Base-by-base conservation (phyloP, 2,113 vertebrate species). In the Dasyprocta punctata region DNA sequence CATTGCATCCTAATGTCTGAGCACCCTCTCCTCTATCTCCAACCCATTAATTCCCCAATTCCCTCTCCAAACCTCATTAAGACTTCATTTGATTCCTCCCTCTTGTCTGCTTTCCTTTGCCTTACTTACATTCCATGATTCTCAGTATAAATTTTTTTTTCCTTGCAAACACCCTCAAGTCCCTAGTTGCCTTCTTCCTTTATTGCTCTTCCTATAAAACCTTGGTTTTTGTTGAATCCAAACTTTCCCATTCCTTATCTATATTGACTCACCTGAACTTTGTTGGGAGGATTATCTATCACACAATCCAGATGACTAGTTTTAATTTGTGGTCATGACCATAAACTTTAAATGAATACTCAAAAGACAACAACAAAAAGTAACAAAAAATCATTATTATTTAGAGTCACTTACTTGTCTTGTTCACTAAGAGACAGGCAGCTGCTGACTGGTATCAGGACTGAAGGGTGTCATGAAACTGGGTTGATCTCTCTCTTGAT, bases 281-380 rank as follows among this genome's bases (percentile, higher is more conserved):
- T 69, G 7, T n/a, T 86, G 38, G 49, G 30, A 91, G 71, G 61
- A 56, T 20, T 16, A 47, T 33, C 60, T 10, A 47, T n/a, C 65
- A 44, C 28, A 83, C 47, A 89, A 69, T 8, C 38, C 83, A 78
- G 19, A 38, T 38, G 63, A 67, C 41, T 87, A 28, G 5, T 38
- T 96, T 91, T 38, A n/a, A 16, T 67, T 88, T 94, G 89, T 71
- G 26, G 24, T 26, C 28, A 38, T 94, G 28, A 95, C 38, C 11
- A 80, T 81, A 81, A 61, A 73, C 36, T 93, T 95, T 56, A 65
- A 58, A 58, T n/a, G 58, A 73, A 47, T 36, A n/a, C 22, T 54
- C 41, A 83, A 69, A 77, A 36, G 47, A 47, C 30, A 65, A 61
- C 8, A 69, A 38, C 3, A 36, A 78, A 33, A 69, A 69, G 56